phyloP scores from a whole-genome alignment of 2,113 vertebrate species.

The Percopsis transmontana region DNA sequence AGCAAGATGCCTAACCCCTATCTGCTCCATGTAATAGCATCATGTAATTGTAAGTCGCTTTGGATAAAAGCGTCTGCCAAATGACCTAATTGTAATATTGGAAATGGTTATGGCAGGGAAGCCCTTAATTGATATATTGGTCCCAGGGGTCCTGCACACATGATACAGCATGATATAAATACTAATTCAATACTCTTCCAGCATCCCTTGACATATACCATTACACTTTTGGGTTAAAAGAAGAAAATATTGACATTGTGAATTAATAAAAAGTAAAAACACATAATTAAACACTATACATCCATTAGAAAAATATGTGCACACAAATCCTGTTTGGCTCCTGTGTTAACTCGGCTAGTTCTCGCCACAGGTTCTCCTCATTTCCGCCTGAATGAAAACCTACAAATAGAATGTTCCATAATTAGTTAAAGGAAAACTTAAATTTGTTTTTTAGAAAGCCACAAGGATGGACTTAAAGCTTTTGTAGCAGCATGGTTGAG shows the following conservation, averaged over 20 bases:
- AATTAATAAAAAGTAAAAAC: conserved; percentile 15
- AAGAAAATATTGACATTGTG: conserved; percentile 39
- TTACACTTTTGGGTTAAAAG: conserved; percentile 25
- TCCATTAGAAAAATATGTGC: conserved; percentile 13
- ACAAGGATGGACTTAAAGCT: not conserved
- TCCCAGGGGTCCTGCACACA: no score
- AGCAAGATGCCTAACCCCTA: no score
- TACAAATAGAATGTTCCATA: conserved; percentile 50
- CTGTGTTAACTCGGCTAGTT: conserved; percentile 9
- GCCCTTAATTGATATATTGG: no score
- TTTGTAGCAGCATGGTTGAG: not conserved
- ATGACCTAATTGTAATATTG: no score
- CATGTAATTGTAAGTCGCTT: no score
- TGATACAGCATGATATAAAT: conserved; percentile 3
- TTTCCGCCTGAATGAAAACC: conserved; percentile 80
- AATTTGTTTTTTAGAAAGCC: not conserved
- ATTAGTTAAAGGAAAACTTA: conserved; percentile 9
- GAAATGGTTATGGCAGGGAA: no score
- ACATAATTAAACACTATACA: conserved; percentile 46
- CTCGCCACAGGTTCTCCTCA: conserved; percentile 34
- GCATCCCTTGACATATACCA: conserved; percentile 1
- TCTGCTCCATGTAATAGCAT: no score
- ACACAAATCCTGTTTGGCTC: conserved; percentile 46
- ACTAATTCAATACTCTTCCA: conserved; percentile 58
- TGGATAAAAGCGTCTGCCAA: no score